Base-by-base conservation (phyloP, 2,888 invertebrate genomes). In the Acanthococcus lagerstroemiae region DNA sequence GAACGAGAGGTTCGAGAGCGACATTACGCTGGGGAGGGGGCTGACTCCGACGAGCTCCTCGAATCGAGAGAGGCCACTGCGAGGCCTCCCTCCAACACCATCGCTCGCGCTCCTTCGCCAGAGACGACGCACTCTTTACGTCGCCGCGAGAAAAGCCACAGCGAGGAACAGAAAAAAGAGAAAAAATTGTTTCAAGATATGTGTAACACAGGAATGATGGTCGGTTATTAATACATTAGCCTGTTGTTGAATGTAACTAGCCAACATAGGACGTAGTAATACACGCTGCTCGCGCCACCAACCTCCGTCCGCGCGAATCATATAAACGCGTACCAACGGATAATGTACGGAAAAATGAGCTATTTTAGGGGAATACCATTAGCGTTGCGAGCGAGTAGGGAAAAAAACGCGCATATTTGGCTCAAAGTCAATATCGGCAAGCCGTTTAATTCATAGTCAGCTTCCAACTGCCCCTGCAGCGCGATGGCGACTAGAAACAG, bases 341-440 rank as follows among this genome's bases (percentile, higher is more conserved):
- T 17, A 45, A 45, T 45, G 46, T 45, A 22, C 27, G 60, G 50
- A n/a, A 52, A 63, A 54, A 63, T 54, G 44, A 63, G 63, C 63
- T 63, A 63, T 63, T 63, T 63, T 54, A 44, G 24, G 63, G 63
- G 63, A 63, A 63, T 52, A 63, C 52, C 52, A 37, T 30, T 27
- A 19, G 44, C 37, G 21, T 19, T 9, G 52, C 19, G 21, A 15
- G 24, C 22, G 37, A 24, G 24, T 5, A 52, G 19, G 19, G 21
- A 22, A n/a, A n/a, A n/a, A n/a, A n/a, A n/a, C n/a, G n/a, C n/a
- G n/a, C n/a, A n/a, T n/a, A 48, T 61, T 63, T 63, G 63, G 63
- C 63, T 44, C 63, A 7, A 21, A 6, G 50, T 63, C 63, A 63
- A 63, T 63, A 54, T 54, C 63, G 27, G 27, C 54, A 22, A 30